These are phyloP conservation scores for Sebastiscus albofasciatus DNA, from an alignment of 2,797 vertebrate genomes.

Conservation along the genomic window DNA sequence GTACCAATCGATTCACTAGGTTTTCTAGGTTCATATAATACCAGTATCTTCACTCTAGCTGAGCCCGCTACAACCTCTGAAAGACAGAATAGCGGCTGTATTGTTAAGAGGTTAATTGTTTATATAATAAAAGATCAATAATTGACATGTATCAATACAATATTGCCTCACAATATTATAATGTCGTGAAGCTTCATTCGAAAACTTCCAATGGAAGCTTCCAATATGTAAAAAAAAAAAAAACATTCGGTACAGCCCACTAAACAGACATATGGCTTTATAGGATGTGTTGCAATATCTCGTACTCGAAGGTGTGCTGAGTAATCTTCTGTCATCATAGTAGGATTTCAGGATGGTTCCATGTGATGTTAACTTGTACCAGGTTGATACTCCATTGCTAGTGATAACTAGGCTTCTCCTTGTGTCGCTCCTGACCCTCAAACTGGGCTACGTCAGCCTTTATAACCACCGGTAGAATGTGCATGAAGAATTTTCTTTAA, in stretches of 20 bases:
- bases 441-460: not conserved
- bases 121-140: no score
- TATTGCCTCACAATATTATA: no score
- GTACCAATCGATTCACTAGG: no score
- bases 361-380: slow-evolving; percentile 10
- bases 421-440: slow-evolving; percentile 2
- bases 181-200: not conserved
- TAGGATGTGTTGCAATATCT: not conserved
- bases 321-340: not conserved
- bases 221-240: not conserved
- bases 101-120: no score
- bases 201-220: not conserved
- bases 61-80: no score
- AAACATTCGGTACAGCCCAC: not conserved
- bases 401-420: slow-evolving; percentile 5
- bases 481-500: slow-evolving; percentile 64
- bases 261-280: not conserved
- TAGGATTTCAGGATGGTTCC: slow-evolving; percentile 7
- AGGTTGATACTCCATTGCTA: not conserved
- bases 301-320: not conserved
- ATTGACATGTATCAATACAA: no score
- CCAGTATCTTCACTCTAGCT: no score
- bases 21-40: no score
- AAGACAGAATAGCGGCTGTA: no score
- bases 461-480: slow-evolving; percentile 45